A percentile compares a stretch with the other conserved stretches of the same genome.
phyloP scores from a whole-genome alignment of 1,140 invertebrate species.

The Eueides isabella region DNA sequence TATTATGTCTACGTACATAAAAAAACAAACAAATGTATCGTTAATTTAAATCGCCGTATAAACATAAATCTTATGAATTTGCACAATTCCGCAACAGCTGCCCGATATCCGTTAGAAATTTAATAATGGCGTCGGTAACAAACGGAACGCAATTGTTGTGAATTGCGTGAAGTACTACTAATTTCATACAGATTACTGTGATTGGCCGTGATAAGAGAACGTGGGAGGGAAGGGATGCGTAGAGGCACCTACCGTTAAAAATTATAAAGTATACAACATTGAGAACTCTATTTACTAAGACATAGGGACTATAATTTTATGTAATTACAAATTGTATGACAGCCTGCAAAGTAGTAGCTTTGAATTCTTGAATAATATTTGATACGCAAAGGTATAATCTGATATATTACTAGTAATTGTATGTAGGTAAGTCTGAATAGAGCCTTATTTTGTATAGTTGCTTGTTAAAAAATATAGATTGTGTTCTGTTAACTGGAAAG shows the following conservation, averaged over 20 bases:
- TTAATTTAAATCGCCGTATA: not conserved
- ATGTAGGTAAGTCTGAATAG: not conserved
- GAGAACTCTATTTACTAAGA: not conserved
- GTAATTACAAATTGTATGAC: not conserved
- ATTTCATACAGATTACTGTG: slow-evolving; percentile 60
- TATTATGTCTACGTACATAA: slow-evolving; percentile 2
- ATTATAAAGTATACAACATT: not conserved
- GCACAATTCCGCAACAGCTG: slow-evolving; percentile 5
- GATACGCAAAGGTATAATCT: not conserved
- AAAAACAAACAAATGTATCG: not conserved
- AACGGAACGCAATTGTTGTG: slow-evolving; percentile 24
- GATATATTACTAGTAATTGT: not conserved
- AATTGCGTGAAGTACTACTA: slow-evolving; percentile 56
- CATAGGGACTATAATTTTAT: slow-evolving; percentile 14
- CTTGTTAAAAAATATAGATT: not conserved
- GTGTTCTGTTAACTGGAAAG: not conserved
- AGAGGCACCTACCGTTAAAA: slow-evolving; percentile 45
- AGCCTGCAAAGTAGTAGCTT: slow-evolving; percentile 46
- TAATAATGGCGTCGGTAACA: slow-evolving; percentile 34
- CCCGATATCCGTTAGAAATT: slow-evolving; percentile 25
- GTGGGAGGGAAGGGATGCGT: slow-evolving; percentile 40
- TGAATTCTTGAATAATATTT: not conserved
- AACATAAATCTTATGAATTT: slow-evolving; percentile 5
- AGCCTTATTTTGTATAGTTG: not conserved
- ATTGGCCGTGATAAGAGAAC: slow-evolving; percentile 49